Conservation (phyloP, 2,797 vertebrate species). For the Lates japonicus region DNA sequence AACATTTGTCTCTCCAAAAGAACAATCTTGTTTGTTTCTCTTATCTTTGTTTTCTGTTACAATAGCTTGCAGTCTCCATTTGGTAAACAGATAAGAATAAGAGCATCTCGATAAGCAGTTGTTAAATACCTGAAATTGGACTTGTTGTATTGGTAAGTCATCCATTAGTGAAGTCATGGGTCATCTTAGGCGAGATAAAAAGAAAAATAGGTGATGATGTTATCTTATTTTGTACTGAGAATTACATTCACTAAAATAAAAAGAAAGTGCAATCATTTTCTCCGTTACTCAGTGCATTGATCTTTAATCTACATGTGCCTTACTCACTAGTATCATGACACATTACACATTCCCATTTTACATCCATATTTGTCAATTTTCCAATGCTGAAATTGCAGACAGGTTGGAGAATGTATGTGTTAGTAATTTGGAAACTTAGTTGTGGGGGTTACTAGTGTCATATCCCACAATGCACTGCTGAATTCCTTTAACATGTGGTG, state of each 20-base stretch:
- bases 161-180: conserved; percentile 6
- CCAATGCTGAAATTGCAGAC: conserved; percentile 56
- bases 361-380: conserved; percentile 58
- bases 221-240: not conserved
- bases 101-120: conserved; percentile 34
- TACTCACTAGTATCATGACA: conserved; percentile 22
- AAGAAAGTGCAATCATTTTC: not conserved
- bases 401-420: conserved; percentile 82
- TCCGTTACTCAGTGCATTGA: not conserved
- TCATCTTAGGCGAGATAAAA: not conserved
- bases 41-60: conserved; percentile 54
- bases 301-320: conserved; percentile 15
- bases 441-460: conserved; percentile 83
- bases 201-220: not conserved
- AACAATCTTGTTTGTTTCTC: conserved; percentile 55
- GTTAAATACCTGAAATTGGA: conserved; percentile 31
- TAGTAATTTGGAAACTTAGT: conserved; percentile 86
- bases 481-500: conserved; percentile 92
- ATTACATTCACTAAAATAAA: not conserved
- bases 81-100: conserved; percentile 59
- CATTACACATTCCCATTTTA: conserved; percentile 29
- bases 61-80: conserved; percentile 49
- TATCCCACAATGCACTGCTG: conserved; percentile 88
- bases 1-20: conserved; percentile 52
- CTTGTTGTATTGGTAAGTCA: conserved; percentile 8